These are phyloP conservation scores for Eupithecia pulchellata DNA, from an alignment of 2,888 invertebrate species.

Conservation along the genomic window DNA sequence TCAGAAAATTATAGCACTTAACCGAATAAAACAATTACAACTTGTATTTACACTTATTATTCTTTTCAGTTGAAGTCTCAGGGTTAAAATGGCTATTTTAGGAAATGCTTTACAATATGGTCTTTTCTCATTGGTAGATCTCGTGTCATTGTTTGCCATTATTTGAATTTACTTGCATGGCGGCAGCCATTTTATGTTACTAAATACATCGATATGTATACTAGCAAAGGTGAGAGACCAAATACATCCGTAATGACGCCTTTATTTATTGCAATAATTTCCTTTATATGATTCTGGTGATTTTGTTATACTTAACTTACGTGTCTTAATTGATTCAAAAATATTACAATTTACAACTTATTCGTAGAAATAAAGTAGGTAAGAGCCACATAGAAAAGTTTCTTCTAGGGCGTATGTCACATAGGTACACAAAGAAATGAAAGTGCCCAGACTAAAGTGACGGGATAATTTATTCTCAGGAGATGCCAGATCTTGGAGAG, in stretches of 20 bases:
- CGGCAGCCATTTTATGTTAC: background rate
- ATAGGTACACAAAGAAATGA: constrained; percentile 49
- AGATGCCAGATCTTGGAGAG: constrained; percentile 41
- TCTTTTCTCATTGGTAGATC: background rate
- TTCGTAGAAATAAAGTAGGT: background rate
- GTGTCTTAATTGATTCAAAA: background rate
- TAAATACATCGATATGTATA: background rate
- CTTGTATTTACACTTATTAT: too few relatives aligned
- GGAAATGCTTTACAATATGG: background rate
- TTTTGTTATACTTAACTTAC: background rate
- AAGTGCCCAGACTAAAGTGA: constrained; percentile 62
- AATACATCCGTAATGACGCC: too few relatives aligned
- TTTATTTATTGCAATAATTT: too few relatives aligned
- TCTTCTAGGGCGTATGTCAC: constrained; percentile 26
- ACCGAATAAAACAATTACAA: too few relatives aligned
- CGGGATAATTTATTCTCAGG: constrained; percentile 68
- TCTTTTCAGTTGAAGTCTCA: background rate
- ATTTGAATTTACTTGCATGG: background rate
- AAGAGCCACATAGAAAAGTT: background rate
- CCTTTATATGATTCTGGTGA: too few relatives aligned
- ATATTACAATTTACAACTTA: too few relatives aligned
- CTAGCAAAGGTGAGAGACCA: background rate
- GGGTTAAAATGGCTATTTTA: background rate
- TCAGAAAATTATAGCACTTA: too few relatives aligned
- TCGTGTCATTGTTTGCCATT: too few relatives aligned